phyloP scores from a whole-genome alignment of 1,140 invertebrate species.

The Kradibia gibbosae region DNA sequence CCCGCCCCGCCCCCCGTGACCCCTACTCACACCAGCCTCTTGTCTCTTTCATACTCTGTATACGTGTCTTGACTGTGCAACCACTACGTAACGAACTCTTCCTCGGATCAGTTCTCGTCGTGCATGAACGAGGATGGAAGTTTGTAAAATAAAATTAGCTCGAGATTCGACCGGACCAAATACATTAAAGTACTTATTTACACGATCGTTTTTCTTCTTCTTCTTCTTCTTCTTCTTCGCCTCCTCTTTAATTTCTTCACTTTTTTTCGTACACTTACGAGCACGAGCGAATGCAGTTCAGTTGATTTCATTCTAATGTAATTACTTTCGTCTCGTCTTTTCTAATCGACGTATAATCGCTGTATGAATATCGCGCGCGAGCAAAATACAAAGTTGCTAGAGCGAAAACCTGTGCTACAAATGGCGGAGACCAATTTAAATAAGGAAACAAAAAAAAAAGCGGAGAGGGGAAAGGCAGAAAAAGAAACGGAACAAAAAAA shows the following conservation, averaged over 20 bases:
- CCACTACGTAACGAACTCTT: constrained; percentile 34
- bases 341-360: constrained; percentile 24
- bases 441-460: constrained; percentile 17
- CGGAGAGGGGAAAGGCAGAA: too few species aligned
- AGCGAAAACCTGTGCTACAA: constrained; percentile 49
- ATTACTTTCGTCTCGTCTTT: constrained; percentile 36
- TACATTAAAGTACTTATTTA: constrained; percentile 43
- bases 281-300: not conserved
- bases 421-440: constrained; percentile 47
- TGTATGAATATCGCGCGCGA: constrained; percentile 1
- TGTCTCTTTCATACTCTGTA: not conserved
- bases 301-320: not conserved
- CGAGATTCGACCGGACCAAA: constrained; percentile 44
- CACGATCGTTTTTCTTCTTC: not conserved
- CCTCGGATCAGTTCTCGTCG: constrained; percentile 3
- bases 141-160: constrained; percentile 9
- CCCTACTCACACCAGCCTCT: not conserved
- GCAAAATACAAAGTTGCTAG: constrained; percentile 16
- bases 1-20: constrained; percentile 25
- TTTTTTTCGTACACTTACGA: constrained; percentile 16
- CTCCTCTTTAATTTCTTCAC: too few species aligned
- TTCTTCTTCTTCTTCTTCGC: too few species aligned
- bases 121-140: constrained; percentile 17
- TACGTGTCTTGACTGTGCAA: constrained; percentile 8
- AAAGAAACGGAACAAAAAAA: too few species aligned